phyloP scores from a whole-genome alignment of 2,888 invertebrate species.

The Lepeophtheirus nordmannii region DNA sequence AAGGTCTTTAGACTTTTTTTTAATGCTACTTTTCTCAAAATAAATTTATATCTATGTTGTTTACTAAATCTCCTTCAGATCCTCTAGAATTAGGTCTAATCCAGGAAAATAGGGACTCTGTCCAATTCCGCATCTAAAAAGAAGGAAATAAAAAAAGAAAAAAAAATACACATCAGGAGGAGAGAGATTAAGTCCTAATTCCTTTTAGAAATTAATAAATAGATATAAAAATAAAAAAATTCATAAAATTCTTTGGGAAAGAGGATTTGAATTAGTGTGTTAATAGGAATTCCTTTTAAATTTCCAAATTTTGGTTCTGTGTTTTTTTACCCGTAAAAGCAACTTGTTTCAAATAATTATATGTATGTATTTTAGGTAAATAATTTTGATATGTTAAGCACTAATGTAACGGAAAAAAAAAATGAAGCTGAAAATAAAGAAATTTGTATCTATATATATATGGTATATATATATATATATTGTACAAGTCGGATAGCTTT shows the following conservation, averaged over 20 bases:
- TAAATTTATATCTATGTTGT: background rate
- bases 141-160: background rate
- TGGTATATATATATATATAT: too few relatives aligned
- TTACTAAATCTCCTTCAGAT: background rate
- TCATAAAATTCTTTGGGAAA: background rate
- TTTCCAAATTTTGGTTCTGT: too few relatives aligned
- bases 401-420: too few relatives aligned
- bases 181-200: background rate
- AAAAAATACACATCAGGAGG: background rate
- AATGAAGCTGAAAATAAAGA: too few relatives aligned
- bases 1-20: background rate
- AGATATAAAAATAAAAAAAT: background rate
- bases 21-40: background rate
- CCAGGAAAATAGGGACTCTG: conserved; percentile 3
- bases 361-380: too few relatives aligned
- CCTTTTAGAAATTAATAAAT: background rate
- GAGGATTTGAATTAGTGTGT: too few relatives aligned
- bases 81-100: background rate
- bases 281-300: too few relatives aligned
- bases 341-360: too few relatives aligned
- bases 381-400: too few relatives aligned
- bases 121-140: background rate
- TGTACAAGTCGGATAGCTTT: too few relatives aligned
- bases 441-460: too few relatives aligned
- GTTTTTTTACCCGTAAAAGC: too few relatives aligned